Evolutionary conservation across 2,113 vertebrate genomes (phyloP), one percentile per base, ranked within the genome.

Genomic region (Saguinus midas): DNA sequence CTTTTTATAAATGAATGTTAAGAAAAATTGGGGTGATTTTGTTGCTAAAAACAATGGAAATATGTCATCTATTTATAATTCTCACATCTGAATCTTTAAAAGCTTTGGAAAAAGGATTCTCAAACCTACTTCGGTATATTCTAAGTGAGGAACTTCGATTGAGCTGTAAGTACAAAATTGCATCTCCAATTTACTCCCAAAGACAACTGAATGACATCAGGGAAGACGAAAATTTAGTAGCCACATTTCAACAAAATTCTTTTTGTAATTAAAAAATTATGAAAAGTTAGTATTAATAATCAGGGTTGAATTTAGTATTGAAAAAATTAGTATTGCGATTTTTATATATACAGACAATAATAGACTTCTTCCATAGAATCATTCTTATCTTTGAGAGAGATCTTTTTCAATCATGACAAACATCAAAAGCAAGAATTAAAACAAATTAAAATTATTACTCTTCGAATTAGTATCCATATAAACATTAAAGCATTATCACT

Each of bases 41-140:
- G 37, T 84, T 55, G 72, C 78, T 80, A 75, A 92, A 96, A 97
- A 35, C 55, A 95, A 73, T 79, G 70, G 29, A 88, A 84, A 48
- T 94, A 50, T 70, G 11, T 72, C 70, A 87, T 73, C 45, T 91
- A 45, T 73, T 94, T 92, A 55, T 64, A 97, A 91, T 79, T 88
- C 20, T 83, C 23, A 87, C 37, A 64, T 66, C 32, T 85, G 17
- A 91, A 84, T 7, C 78, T 25, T 82, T 91, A 80, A 52, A 83
- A 57, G 20, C 61, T 88, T 88, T 75, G 61, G 27, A n/a, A 81
- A 73, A 76, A 96, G 45, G 35, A 75, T 84, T 88, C 4, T 40
- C 64, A 78, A 80, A 43, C 18, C 2, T 84, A 21, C 83, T 84
- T 57, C 68, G 43, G 50, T 72, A 14, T 80, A 80, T 45, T 35